Evolutionary conservation across 2,113 vertebrate species (phyloP).

Genomic region (Thinocorus orbignyianus): DNA sequence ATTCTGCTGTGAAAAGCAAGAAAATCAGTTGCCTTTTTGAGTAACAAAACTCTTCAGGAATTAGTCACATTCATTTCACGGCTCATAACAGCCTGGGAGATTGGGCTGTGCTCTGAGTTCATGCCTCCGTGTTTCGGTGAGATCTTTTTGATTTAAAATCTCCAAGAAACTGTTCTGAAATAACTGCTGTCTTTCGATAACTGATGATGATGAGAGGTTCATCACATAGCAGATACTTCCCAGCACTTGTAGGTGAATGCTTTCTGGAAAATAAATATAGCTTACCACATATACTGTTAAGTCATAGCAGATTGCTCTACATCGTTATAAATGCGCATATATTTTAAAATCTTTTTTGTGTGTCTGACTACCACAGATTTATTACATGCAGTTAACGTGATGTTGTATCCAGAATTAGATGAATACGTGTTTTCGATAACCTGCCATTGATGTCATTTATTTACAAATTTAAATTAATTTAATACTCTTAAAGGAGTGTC

Average conservation of each 20-base stretch:
- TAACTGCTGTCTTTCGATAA: not conserved
- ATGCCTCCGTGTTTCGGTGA: not conserved
- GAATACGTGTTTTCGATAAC: not conserved
- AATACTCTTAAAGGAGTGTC: not conserved
- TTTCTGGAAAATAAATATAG: not conserved
- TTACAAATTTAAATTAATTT: not conserved
- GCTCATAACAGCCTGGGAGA: not conserved
- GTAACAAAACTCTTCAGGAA: not conserved
- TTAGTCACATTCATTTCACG: not conserved
- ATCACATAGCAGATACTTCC: not conserved
- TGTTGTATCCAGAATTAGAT: not conserved
- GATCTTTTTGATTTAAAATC: not conserved
- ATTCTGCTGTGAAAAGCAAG: not conserved
- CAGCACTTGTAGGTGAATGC: not conserved
- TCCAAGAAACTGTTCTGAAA: not conserved
- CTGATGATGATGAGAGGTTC: not conserved
- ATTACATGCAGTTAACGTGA: not conserved
- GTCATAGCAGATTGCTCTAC: not conserved
- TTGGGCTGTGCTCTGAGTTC: not conserved
- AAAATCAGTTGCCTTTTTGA: not conserved
- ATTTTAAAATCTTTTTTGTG: not conserved
- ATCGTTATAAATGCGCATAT: not conserved
- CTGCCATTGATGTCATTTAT: not conserved
- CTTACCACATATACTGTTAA: not conserved
- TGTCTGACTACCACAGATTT: not conserved